phyloP scores from a whole-genome alignment of 2,888 invertebrate genomes.

The Microplitis deprimator region DNA sequence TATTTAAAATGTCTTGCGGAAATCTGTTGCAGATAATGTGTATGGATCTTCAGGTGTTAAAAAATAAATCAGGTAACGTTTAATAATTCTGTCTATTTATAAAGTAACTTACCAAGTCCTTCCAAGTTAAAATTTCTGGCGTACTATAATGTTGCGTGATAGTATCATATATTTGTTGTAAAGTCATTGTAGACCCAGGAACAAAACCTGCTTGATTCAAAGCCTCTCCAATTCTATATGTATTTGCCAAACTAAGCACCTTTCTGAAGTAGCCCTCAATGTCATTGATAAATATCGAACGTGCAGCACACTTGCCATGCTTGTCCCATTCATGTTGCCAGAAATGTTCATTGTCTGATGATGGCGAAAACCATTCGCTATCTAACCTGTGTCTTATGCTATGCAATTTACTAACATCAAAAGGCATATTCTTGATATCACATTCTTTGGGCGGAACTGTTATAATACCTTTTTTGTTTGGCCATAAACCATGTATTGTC shows the following conservation, averaged over 20 bases:
- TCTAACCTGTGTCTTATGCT: neutral
- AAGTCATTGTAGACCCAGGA: too few relatives aligned
- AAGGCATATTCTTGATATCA: neutral
- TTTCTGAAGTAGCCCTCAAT: neutral
- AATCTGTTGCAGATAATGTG: too few relatives aligned
- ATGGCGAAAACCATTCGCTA: neutral
- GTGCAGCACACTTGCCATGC: neutral
- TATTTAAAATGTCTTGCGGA: too few relatives aligned
- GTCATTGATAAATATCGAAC: neutral
- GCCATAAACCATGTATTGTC: neutral
- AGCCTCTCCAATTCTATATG: too few relatives aligned
- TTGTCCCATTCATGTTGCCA: neutral
- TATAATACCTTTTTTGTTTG: neutral
- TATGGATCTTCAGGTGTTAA: too few relatives aligned
- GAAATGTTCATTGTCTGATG: neutral
- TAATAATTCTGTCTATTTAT: too few relatives aligned
- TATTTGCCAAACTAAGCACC: neutral
- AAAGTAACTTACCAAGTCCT: too few relatives aligned
- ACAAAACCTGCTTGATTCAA: too few relatives aligned
- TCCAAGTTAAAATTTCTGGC: too few relatives aligned
- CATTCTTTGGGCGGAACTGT: neutral
- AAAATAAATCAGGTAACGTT: too few relatives aligned
- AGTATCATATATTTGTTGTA: too few relatives aligned
- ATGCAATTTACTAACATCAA: neutral
- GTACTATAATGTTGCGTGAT: too few relatives aligned